Base-by-base conservation (phyloP, 2,113 vertebrate species). In the Epinephelus moara region DNA sequence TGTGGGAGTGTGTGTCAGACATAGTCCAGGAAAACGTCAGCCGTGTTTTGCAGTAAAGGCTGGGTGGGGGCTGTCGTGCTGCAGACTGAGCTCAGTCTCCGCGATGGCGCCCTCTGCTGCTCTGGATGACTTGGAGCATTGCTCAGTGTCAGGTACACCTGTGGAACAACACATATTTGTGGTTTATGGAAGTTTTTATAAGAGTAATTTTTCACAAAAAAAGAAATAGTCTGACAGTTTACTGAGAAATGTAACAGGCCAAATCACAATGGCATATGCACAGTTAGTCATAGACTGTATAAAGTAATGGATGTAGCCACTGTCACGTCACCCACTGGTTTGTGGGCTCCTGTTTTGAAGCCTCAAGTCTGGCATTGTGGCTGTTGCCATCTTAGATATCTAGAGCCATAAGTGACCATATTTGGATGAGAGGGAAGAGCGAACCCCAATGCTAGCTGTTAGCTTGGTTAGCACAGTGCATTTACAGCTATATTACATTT, bases 31-130 rank as follows among this genome's bases (percentile, higher is more conserved):
- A 96, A 96, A 69, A 94, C 95, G 0, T 97, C 97, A 23, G 96
- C 94, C 0, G 95, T 95, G 61, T 94, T 96, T 25, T 97, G 96
- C 82, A 99, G 96, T 37, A 98, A 96, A 49, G 95, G 95, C 89
- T 99, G 97, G 6, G 96, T 98, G 2, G 97, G 97, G 0, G 97
- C 98, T 0, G 97, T 96, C 2, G 96, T 98, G 96, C 98, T 99
- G 83, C 97, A 97, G 15, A 98, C 97, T 0, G 98, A 99, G 86
- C 98, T 99, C 88, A 99, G 97, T 68, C 98, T 93, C 80, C 96
- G 95, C 0, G 96, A 96, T 6, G 96, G 94, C 66, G 95, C 95
- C 66, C 94, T 91, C 59, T 96, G 92, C 2, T 94, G 93, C 66
- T 92, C 95, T 11, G 94, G 94, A 57, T 86, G 94, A 74, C 85